phyloP scores from a whole-genome alignment of 2,113 vertebrate species.

The Tetrao urogallus region DNA sequence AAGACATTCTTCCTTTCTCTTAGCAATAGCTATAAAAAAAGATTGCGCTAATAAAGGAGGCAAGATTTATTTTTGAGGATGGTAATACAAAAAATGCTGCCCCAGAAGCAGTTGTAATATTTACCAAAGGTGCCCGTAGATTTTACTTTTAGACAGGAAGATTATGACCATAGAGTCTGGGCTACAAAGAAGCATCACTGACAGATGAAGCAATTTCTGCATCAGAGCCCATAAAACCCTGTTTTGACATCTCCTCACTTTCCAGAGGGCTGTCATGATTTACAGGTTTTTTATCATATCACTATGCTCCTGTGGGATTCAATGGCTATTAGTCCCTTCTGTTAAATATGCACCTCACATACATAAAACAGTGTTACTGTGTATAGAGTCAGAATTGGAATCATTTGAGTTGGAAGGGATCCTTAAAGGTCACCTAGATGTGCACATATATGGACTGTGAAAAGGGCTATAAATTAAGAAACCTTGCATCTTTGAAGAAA shows the following conservation, averaged over 20 bases:
- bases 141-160: not conserved
- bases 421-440: too few relatives aligned
- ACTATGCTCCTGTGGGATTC: not conserved
- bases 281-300: not conserved
- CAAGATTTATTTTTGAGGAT: not conserved
- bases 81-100: not conserved
- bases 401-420: too few relatives aligned
- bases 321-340: not conserved
- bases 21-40: not conserved
- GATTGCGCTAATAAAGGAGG: not conserved
- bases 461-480: not conserved
- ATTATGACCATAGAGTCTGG: not conserved
- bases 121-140: not conserved
- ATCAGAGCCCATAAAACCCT: not conserved
- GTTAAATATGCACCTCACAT: not conserved
- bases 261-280: not conserved
- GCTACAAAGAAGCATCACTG: not conserved
- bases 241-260: not conserved
- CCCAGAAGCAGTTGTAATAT: not conserved
- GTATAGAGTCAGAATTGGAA: too few relatives aligned
- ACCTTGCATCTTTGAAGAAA: not conserved
- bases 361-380: not conserved
- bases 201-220: not conserved
- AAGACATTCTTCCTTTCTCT: not conserved
- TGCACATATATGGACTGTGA: fast-evolving